Conservation (phyloP, 1,140 invertebrate species). For the Ceratitis capitata region DNA sequence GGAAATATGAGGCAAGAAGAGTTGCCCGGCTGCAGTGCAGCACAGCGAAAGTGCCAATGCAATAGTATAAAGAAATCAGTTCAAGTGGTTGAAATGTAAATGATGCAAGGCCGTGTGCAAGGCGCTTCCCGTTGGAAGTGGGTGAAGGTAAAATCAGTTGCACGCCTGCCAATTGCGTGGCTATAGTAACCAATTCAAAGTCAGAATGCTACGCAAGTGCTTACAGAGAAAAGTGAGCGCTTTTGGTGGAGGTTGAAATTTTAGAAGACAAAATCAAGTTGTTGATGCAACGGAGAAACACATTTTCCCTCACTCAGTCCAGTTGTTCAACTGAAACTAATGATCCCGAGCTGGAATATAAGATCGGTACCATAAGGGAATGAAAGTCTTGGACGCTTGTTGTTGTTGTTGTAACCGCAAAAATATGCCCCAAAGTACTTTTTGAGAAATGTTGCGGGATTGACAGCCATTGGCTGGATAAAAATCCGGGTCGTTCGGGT, state of each 20-base stretch:
- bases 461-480: too few species aligned
- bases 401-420: too few species aligned
- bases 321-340: too few species aligned
- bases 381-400: too few species aligned
- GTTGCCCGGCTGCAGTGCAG: not conserved
- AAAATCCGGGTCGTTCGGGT: too few species aligned
- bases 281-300: too few species aligned
- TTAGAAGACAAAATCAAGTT: not conserved
- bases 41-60: not conserved
- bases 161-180: not conserved
- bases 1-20: conserved; percentile 1
- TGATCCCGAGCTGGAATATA: not conserved
- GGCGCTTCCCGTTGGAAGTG: not conserved
- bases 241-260: not conserved
- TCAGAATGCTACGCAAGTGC: not conserved
- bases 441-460: too few species aligned
- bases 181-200: not conserved
- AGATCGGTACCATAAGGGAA: too few species aligned
- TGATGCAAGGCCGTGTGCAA: not conserved
- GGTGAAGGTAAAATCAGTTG: conserved; percentile 2
- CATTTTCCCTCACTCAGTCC: too few species aligned
- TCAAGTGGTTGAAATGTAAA: not conserved
- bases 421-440: too few species aligned
- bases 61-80: not conserved
- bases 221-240: not conserved